A percentile compares a stretch with the other conserved stretches of the same genome.
Conservation (phyloP, 2,113 vertebrate species). For the Riparia riparia region DNA sequence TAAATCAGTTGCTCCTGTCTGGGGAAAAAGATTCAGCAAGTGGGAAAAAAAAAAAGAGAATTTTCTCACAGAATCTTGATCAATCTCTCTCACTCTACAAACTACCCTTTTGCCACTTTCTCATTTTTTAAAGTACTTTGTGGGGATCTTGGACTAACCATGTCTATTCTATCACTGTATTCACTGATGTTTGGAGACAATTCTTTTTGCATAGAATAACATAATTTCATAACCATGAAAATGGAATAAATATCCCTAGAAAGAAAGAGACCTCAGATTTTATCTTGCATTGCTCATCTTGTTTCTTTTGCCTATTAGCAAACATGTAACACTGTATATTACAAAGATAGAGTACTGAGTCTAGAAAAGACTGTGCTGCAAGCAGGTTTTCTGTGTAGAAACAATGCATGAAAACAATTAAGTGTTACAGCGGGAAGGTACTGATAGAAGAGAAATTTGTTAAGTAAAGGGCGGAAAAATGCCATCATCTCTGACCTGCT, state of each 20-base stretch:
- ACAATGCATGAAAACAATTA: neutral
- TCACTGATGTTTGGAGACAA: rapidly evolving
- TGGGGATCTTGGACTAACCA: neutral
- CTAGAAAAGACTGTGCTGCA: neutral
- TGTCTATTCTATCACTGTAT: neutral
- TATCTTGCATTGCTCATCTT: neutral
- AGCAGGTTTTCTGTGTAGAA: neutral
- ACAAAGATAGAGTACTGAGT: neutral
- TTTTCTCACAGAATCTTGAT: neutral
- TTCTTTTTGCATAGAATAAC: neutral
- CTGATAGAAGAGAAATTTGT: neutral
- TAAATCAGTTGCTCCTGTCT: neutral
- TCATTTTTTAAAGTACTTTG: neutral
- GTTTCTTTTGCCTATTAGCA: neutral
- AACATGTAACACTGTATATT: neutral
- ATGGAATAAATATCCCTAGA: neutral
- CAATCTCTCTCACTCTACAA: neutral
- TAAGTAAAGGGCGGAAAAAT: neutral
- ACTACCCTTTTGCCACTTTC: neutral
- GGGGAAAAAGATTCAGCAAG: neutral
- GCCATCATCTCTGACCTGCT: neutral
- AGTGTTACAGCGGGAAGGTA: neutral
- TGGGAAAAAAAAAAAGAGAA: neutral
- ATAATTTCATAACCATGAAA: neutral
- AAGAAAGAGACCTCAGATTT: neutral